Evolutionary conservation across 2,113 vertebrate genomes (phyloP).

Genomic region (Zosterops hypoxanthus): DNA sequence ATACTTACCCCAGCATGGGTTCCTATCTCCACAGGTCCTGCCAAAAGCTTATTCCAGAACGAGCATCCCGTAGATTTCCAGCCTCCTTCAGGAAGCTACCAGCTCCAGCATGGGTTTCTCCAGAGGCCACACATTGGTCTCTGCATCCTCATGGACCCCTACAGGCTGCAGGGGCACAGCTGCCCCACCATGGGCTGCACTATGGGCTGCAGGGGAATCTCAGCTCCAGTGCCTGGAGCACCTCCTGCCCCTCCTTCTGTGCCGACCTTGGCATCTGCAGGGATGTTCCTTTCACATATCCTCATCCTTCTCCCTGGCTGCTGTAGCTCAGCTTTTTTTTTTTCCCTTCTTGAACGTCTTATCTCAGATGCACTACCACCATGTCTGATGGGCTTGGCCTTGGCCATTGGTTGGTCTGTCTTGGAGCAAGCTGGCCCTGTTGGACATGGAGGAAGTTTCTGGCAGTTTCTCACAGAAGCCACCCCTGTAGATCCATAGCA

Average conservation of each 20-base stretch:
- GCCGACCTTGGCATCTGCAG: neutral
- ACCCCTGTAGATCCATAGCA: neutral
- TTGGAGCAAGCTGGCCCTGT: neutral
- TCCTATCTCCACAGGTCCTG: neutral
- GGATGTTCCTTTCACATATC: neutral
- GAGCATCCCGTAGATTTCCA: too few species aligned
- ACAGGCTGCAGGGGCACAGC: neutral
- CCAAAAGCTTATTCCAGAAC: neutral
- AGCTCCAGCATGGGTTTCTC: neutral
- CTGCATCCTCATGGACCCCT: neutral
- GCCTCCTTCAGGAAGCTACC: neutral
- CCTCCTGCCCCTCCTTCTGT: neutral
- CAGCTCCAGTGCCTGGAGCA: accelerated
- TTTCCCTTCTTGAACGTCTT: neutral
- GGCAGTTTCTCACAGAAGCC: neutral
- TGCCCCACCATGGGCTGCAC: neutral
- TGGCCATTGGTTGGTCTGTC: accelerated
- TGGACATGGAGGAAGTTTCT: neutral
- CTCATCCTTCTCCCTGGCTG: neutral
- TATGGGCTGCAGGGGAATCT: accelerated
- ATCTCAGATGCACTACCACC: neutral
- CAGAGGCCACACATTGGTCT: neutral
- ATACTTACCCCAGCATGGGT: neutral
- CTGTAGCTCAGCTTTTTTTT: neutral
- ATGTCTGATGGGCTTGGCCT: neutral